Conservation (phyloP, 2,113 vertebrate species). For the Callochromis pleurospilus region DNA sequence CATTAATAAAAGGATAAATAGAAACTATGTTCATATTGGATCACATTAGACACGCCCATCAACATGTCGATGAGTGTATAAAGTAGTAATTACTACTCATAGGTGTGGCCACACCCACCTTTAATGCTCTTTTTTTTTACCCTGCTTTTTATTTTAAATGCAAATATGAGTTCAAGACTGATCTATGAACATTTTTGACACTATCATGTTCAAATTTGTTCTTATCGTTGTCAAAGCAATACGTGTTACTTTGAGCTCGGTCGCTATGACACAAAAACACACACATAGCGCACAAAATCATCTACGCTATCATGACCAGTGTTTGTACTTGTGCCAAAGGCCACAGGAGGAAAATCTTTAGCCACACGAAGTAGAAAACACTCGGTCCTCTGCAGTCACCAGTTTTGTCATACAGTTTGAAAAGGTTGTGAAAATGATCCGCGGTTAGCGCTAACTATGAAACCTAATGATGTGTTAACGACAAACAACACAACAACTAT, state of each 20-base stretch:
- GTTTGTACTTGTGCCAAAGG: not conserved
- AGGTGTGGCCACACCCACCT: not conserved
- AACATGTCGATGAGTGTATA: not conserved
- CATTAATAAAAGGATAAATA: not conserved
- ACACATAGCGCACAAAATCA: not conserved
- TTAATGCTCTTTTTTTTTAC: not conserved
- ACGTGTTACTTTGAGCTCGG: not conserved
- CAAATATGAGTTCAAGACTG: not conserved
- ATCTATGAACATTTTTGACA: not conserved
- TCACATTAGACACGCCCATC: not conserved
- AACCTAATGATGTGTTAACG: not conserved
- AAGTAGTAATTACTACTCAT: not conserved
- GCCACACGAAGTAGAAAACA: not conserved
- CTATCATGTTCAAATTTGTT: not conserved
- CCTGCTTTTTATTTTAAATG: not conserved
- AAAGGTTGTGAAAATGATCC: not conserved
- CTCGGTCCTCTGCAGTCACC: not conserved
- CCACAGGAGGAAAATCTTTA: not conserved
- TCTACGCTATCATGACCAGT: not conserved
- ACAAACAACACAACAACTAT: not conserved
- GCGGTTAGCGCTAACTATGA: not conserved
- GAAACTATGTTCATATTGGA: fast-evolving
- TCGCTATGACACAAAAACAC: not conserved
- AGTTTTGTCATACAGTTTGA: not conserved
- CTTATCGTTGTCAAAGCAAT: not conserved